phyloP scores from a whole-genome alignment of 1,140 invertebrate species.

The Drosophila tsacasi region DNA sequence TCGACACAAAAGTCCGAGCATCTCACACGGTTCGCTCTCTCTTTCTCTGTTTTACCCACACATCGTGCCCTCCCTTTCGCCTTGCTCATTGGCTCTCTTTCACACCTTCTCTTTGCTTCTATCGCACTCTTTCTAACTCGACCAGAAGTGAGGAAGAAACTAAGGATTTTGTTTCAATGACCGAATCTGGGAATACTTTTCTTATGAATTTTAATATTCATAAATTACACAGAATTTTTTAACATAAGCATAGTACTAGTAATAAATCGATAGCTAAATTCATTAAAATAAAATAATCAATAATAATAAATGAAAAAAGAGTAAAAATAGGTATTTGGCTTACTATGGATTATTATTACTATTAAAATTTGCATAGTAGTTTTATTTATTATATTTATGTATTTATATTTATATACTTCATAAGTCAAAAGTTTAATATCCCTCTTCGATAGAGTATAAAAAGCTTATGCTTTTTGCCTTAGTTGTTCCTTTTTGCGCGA shows the following conservation, averaged over 20 bases:
- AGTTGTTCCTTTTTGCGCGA: conserved; percentile 47
- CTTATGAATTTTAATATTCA: no score
- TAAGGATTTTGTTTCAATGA: neutral
- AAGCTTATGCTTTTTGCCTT: conserved; percentile 72
- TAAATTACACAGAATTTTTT: no score
- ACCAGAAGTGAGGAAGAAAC: conserved; percentile 3
- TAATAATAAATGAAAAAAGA: no score
- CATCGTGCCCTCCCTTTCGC: neutral
- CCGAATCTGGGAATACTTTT: neutral
- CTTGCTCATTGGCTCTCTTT: conserved; percentile 5
- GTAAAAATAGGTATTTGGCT: no score
- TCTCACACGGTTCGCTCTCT: conserved; percentile 14
- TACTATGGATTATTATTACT: no score
- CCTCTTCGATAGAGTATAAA: conserved; percentile 11
- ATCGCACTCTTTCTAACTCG: conserved; percentile 22
- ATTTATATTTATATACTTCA: neutral
- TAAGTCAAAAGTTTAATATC: neutral
- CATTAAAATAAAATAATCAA: no score
- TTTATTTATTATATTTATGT: no score
- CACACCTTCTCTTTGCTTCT: conserved; percentile 1
- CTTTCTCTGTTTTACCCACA: conserved; percentile 4
- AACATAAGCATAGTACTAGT: no score
- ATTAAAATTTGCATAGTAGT: no score
- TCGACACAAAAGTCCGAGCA: conserved; percentile 31
- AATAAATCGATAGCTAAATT: no score